These are phyloP conservation scores for Halichoeres trimaculatus DNA, from an alignment of 2,113 vertebrate genomes.

Conservation along the genomic window DNA sequence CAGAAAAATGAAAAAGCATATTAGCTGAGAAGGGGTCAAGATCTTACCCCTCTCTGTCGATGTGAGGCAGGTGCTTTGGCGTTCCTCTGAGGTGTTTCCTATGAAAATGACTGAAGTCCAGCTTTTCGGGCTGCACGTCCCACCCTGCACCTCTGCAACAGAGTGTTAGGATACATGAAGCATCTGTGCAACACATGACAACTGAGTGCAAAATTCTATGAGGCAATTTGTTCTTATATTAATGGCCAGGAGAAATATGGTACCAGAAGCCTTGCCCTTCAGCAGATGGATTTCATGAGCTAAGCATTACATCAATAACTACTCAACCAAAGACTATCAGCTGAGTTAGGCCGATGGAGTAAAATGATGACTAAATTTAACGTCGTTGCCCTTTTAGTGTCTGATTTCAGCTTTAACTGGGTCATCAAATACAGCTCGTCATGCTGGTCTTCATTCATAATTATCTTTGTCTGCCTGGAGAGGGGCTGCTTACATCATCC, in stretches of 20 bases:
- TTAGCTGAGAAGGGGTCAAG: neutral
- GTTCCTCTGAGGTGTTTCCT: conserved; percentile 86
- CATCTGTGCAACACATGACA: neutral
- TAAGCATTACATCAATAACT: no score
- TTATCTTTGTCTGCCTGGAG: neutral
- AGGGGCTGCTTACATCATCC: conserved; percentile 28
- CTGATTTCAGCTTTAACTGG: neutral
- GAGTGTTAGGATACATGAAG: neutral
- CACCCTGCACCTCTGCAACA: conserved; percentile 90
- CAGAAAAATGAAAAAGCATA: neutral
- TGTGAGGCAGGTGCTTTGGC: conserved; percentile 93
- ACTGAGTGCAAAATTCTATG: neutral
- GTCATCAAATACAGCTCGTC: neutral
- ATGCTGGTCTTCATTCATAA: neutral
- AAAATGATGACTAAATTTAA: no score
- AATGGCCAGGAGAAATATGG: no score
- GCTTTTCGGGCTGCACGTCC: conserved; percentile 97
- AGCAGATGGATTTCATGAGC: no score
- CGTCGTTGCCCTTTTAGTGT: no score
- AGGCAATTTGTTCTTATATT: neutral
- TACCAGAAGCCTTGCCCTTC: no score
- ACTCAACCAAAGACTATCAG: no score
- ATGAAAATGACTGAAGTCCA: conserved; percentile 96
- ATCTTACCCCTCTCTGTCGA: conserved; percentile 94
- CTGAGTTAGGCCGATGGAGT: no score